A percentile compares a stretch with the other conserved stretches of the same genome.
Conservation (phyloP, 2,797 vertebrate genomes). For the Sebastes minor region DNA sequence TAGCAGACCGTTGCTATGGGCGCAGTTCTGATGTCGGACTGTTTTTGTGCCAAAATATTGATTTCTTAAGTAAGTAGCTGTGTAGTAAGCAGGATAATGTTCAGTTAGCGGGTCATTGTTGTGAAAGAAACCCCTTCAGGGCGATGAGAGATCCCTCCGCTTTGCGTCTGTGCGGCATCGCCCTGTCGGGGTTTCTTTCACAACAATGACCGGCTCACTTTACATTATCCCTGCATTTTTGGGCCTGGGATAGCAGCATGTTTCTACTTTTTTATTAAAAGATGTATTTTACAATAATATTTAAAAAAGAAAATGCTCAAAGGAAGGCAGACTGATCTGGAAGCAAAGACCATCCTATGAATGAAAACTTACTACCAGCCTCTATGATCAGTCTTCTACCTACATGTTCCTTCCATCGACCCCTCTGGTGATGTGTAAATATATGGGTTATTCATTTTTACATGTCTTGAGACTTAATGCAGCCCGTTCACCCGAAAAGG, state of each 20-base stretch:
- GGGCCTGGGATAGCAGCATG: not conserved
- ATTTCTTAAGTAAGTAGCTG: too few species aligned
- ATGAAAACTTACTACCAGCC: not conserved
- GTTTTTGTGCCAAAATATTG: too few species aligned
- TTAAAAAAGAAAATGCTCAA: not conserved
- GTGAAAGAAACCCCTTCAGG: too few species aligned
- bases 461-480: not conserved
- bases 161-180: too few species aligned
- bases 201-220: too few species aligned
- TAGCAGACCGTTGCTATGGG: too few species aligned
- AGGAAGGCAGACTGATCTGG: not conserved
- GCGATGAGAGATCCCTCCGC: too few species aligned
- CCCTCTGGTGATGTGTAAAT: not conserved
- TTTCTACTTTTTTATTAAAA: not conserved
- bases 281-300: not conserved
- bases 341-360: not conserved
- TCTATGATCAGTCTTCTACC: not conserved
- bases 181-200: too few species aligned
- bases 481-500: too few species aligned
- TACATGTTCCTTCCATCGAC: not conserved
- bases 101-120: too few species aligned
- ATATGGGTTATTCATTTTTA: not conserved
- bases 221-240: not conserved
- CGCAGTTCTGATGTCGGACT: too few species aligned
- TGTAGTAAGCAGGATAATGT: too few species aligned